Evolutionary conservation across 2,888 invertebrate species (phyloP).

Genomic region (Girardia tigrina): DNA sequence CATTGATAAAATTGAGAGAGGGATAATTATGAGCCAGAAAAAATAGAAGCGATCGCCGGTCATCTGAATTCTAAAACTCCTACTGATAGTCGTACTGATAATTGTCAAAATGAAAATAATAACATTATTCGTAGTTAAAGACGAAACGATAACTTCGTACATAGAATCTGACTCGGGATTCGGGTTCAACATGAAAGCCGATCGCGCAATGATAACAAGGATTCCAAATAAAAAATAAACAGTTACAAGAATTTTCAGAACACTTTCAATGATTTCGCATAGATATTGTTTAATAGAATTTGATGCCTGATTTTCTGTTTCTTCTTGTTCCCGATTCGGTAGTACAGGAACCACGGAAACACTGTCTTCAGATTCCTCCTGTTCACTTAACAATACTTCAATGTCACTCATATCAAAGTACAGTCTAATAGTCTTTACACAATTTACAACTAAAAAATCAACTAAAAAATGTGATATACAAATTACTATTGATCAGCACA

Average conservation of each 20-base stretch:
- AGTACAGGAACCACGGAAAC: too few species aligned
- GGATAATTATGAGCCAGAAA: background rate
- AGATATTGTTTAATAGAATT: background rate
- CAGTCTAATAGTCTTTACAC: too few species aligned
- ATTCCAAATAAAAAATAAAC: background rate
- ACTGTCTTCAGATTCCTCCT: too few species aligned
- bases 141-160: background rate
- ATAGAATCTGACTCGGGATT: background rate
- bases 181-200: background rate
- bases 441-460: too few species aligned
- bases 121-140: background rate
- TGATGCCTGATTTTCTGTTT: background rate
- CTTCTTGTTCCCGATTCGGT: too few species aligned
- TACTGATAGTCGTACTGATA: background rate
- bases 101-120: background rate
- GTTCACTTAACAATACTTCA: too few species aligned
- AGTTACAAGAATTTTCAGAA: background rate
- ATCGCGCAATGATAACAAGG: background rate
- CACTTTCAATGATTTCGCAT: background rate
- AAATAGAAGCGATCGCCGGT: background rate
- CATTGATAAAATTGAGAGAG: background rate
- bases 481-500: too few species aligned
- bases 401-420: too few species aligned
- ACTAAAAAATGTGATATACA: too few species aligned
- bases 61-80: background rate